These are phyloP conservation scores for Phalacrocorax aristotelis DNA, from an alignment of 2,113 vertebrate species.

Conservation along the genomic window DNA sequence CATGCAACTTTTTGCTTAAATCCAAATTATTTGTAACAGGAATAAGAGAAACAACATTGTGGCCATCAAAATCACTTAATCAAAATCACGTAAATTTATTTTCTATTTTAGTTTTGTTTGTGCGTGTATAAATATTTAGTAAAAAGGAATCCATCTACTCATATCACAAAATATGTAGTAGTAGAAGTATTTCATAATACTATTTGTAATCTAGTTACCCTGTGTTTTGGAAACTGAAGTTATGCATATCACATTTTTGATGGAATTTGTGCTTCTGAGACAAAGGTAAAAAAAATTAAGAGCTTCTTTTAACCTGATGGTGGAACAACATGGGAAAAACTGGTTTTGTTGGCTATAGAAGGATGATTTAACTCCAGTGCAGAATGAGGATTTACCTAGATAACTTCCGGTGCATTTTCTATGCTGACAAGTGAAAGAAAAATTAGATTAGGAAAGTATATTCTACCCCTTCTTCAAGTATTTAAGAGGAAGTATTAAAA, in stretches of 20 bases:
- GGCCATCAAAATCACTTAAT: neutral
- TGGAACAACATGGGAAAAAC: neutral
- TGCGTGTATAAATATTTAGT: neutral
- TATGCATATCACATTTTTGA: neutral
- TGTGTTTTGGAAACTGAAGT: neutral
- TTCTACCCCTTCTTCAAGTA: neutral
- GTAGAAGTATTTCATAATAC: neutral
- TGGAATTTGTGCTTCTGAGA: neutral
- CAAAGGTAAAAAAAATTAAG: neutral
- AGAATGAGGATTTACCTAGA: neutral
- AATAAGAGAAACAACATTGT: neutral
- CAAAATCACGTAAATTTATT: neutral
- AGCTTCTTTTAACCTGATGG: neutral
- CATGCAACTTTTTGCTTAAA: neutral
- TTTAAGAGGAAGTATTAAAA: neutral
- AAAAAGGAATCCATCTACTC: neutral
- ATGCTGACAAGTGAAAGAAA: neutral
- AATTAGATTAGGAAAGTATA: neutral
- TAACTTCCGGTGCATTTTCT: neutral
- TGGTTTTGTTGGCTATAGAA: neutral
- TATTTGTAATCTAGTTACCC: neutral
- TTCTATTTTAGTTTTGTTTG: neutral
- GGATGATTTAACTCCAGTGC: neutral
- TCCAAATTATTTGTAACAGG: neutral
- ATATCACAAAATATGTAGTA: neutral